phyloP scores from a whole-genome alignment of 2,113 vertebrate genomes.

The Emydura subglobosa region DNA sequence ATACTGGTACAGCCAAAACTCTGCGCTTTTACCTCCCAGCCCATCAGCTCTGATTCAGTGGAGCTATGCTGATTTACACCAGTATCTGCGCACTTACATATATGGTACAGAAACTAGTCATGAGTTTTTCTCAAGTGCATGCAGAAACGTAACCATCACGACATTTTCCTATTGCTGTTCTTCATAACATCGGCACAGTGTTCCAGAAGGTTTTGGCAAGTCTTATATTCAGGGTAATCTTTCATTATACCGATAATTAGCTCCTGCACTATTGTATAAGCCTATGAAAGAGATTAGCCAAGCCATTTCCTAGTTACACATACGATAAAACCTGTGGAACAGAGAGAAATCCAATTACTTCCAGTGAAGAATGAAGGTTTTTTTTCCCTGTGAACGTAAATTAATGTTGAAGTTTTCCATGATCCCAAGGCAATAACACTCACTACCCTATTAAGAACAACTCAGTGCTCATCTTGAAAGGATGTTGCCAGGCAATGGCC shows the following conservation, averaged over 20 bases:
- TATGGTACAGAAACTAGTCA: not conserved
- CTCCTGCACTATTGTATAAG: not conserved
- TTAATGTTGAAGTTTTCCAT: conserved; percentile 11
- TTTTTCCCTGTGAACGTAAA: not conserved
- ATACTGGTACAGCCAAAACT: not conserved
- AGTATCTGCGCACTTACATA: not conserved
- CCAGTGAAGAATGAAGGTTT: not conserved
- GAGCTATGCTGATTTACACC: fast-evolving
- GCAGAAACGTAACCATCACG: not conserved
- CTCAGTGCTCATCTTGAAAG: not conserved
- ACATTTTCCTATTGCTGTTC: not conserved
- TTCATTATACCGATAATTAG: not conserved
- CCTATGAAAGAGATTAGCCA: not conserved
- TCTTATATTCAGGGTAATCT: not conserved
- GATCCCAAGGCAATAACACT: conserved; percentile 32
- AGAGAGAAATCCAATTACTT: conserved; percentile 39
- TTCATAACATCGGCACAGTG: not conserved
- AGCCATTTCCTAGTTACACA: not conserved
- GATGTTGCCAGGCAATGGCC: not conserved
- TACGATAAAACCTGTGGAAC: conserved; percentile 9
- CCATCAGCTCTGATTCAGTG: not conserved
- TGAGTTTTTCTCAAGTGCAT: not conserved
- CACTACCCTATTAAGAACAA: not conserved
- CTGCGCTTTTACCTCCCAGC: not conserved
- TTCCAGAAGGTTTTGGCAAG: not conserved